Conservation (phyloP, 2,888 invertebrate species). For the Nomada ruficornis region DNA sequence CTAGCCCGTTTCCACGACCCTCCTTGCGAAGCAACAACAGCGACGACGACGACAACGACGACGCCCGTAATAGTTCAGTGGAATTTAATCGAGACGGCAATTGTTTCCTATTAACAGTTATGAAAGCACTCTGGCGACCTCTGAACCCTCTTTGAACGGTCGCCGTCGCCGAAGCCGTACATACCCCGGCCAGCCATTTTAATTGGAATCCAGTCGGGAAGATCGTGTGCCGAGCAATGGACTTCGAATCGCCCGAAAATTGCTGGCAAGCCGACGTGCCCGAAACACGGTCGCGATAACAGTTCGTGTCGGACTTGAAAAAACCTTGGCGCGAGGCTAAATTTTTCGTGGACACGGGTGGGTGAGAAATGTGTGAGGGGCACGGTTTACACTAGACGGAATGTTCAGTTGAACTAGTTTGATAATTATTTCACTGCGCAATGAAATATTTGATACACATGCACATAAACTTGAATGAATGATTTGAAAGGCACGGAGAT, state of each 20-base stretch:
- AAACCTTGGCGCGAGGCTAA: background rate
- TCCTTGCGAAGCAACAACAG: background rate
- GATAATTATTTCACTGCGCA: too few species aligned
- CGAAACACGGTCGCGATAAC: background rate
- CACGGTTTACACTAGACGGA: background rate
- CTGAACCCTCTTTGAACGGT: constrained; percentile 48
- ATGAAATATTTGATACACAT: too few species aligned
- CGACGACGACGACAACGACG: background rate
- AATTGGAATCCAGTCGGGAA: constrained; percentile 59
- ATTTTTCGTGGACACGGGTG: background rate
- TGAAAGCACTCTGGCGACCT: constrained; percentile 59
- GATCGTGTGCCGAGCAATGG: constrained; percentile 29
- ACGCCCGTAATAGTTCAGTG: constrained; percentile 55
- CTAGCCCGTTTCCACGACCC: background rate
- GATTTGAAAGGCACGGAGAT: too few species aligned
- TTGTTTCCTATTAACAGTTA: constrained; percentile 71
- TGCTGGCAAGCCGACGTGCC: background rate
- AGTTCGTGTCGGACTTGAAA: background rate
- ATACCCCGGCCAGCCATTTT: constrained; percentile 44
- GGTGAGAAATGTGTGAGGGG: too few species aligned
- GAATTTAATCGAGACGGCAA: constrained; percentile 70
- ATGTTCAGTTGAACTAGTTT: background rate
- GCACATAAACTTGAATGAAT: too few species aligned
- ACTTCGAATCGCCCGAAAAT: constrained; percentile 50
- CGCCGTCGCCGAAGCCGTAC: constrained; percentile 48